These are phyloP conservation scores for Poecilobothrus nobilitatus DNA, from an alignment of 2,888 invertebrate species.

Conservation along the genomic window DNA sequence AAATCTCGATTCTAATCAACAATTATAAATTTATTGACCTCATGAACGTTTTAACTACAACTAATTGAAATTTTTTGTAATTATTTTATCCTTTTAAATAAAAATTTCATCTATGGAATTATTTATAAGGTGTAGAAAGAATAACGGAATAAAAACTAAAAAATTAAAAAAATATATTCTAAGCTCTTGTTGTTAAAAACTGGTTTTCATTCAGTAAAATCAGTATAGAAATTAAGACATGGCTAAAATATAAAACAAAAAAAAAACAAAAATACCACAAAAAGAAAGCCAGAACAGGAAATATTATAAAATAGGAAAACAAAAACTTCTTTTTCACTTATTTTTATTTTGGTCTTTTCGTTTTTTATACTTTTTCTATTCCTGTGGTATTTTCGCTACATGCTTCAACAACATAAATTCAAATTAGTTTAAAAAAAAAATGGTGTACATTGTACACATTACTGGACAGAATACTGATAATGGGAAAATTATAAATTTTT, in stretches of 20 bases:
- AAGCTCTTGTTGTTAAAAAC: neutral
- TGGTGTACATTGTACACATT: neutral
- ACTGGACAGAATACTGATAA: slow-evolving; percentile 1
- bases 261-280: neutral
- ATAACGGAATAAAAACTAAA: too few relatives aligned
- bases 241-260: neutral
- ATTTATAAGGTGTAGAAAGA: too few relatives aligned
- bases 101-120: too few relatives aligned
- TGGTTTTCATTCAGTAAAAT: neutral
- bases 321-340: neutral
- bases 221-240: neutral
- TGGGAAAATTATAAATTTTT: neutral
- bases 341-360: too few relatives aligned
- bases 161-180: too few relatives aligned
- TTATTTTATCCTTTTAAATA: too few relatives aligned
- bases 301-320: neutral
- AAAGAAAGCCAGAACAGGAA: neutral
- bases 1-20: too few relatives aligned
- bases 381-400: neutral
- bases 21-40: too few relatives aligned
- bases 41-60: too few relatives aligned
- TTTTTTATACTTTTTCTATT: neutral
- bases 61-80: too few relatives aligned
- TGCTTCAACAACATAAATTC: neutral
- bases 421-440: neutral